Evolutionary conservation across 2,113 vertebrate genomes (phyloP), one percentile per base, ranked within the genome.

Genomic region (Danionella cerebrum): DNA sequence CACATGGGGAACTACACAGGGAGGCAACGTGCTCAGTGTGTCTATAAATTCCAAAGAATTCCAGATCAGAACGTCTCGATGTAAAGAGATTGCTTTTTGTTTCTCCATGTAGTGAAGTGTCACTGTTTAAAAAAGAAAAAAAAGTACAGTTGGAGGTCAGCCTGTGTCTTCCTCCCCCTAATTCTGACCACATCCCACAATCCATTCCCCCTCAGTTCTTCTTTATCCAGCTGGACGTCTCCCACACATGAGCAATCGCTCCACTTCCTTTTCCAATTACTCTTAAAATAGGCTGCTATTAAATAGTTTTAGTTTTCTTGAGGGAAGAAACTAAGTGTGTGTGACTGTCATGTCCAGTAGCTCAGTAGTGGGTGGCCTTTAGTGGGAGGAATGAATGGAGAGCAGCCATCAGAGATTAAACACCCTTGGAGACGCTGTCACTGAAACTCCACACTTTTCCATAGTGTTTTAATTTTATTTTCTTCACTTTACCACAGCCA

Each of bases 211-310:
- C 18, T 50, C 66, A 45, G 52, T 29, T 19, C 42, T 50, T 55
- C 66, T 68, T 45, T 64, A 64, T 64, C 59, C 59, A 42, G 19
- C 66, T 69, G 66, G 44, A 47, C 45, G 13, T 69, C 53, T 48
- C 59, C 52, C 21, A 51, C 63, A 35, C 47, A 33, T 29, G 13
- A 65, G 38, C 62, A 47, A 69, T 19, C 44, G 41, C 59, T 42
- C 12, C 31, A 70, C 55, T 73, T 71, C 70, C 70, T 76, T 57
- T 55, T 50, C 39, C 70, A 76, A 65, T 72, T 69, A 72, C 70
- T 65, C 52, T 44, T 53, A 69, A 62, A 76, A 62, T 45, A 52
- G 59, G 29, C 64, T 39, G 59, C 70, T 62, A 69, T 76, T 76
- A 72, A 54, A 63, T 65, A 63, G 48, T 36, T 69, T 70, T 70